Percentiles rank a stretch among this genome's conserved stretches.
These are phyloP conservation scores for Porites lutea DNA, from an alignment of 64 coral and sea anemone genomes.

Conservation along the genomic window DNA sequence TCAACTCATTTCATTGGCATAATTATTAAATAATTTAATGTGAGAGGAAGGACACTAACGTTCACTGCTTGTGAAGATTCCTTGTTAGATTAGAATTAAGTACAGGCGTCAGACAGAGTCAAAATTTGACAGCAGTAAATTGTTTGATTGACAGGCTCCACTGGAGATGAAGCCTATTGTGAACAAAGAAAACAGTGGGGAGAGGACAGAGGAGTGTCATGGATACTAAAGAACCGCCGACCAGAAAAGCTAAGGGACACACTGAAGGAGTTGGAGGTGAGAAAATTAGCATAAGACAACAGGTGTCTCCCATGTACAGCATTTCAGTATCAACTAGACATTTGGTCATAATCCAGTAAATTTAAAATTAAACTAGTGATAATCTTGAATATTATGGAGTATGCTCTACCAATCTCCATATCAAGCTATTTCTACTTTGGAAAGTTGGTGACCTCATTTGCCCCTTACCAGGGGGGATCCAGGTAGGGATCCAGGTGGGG, in stretches of 20 bases:
- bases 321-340: not conserved
- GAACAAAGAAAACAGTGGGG: slow-evolving; percentile 78
- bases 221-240: slow-evolving; percentile 89
- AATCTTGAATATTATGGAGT: no score
- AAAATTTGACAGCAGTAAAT: not conserved
- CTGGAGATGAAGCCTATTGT: slow-evolving; percentile 2
- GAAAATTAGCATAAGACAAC: not conserved
- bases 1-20: no score
- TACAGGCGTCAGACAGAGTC: not conserved
- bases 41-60: no score
- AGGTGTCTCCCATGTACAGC: not conserved
- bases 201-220: slow-evolving; percentile 81
- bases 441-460: no score
- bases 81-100: not conserved
- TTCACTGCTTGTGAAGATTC: no score
- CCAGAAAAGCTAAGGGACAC: slow-evolving; percentile 87
- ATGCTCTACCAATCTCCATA: no score
- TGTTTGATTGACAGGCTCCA: not conserved
- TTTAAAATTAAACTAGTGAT: no score
- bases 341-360: not conserved
- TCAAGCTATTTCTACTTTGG: no score
- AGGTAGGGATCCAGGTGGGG: no score
- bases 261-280: slow-evolving; percentile 88
- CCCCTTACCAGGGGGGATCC: no score
- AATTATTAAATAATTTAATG: no score